These are phyloP conservation scores for Mus minutoides DNA, from an alignment of 2,797 vertebrate genomes.

Conservation along the genomic window DNA sequence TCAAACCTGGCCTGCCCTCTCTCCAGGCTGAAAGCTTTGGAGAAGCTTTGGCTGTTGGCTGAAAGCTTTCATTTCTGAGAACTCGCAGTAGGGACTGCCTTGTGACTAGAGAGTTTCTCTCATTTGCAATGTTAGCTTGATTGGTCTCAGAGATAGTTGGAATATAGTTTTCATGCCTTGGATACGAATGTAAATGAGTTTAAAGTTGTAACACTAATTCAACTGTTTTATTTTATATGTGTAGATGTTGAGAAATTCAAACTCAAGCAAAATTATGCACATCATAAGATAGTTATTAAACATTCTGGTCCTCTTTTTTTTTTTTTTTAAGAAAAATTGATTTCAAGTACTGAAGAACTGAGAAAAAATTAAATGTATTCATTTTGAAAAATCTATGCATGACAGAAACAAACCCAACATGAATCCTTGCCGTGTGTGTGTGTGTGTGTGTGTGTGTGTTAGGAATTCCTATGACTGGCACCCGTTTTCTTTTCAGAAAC, in stretches of 20 bases:
- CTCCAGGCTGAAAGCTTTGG: too few species aligned
- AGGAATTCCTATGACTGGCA: background rate
- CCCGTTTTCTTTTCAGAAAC: background rate
- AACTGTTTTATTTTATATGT: constrained; percentile 48
- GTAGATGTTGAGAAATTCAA: constrained; percentile 62
- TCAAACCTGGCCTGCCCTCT: too few species aligned
- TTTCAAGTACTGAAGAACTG: constrained; percentile 51
- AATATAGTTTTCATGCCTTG: constrained; percentile 25
- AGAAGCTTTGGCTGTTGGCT: too few species aligned
- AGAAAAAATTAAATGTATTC: constrained; percentile 17
- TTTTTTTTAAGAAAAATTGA: background rate
- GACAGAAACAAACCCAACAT: background rate
- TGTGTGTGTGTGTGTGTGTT: too few species aligned
- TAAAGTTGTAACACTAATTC: constrained; percentile 28
- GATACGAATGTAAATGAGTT: constrained; percentile 10
- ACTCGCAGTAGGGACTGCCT: background rate
- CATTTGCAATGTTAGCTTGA: background rate
- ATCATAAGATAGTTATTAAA: constrained; percentile 60
- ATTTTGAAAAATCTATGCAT: constrained; percentile 12
- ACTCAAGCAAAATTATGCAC: constrained; percentile 65
- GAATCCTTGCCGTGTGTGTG: background rate
- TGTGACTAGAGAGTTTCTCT: constrained; percentile 40
- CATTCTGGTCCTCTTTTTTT: background rate
- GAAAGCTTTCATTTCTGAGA: constrained; percentile 5
- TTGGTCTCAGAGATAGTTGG: constrained; percentile 24